Conservation (phyloP, 2,888 invertebrate species). For the Chrysodeixis includens region DNA sequence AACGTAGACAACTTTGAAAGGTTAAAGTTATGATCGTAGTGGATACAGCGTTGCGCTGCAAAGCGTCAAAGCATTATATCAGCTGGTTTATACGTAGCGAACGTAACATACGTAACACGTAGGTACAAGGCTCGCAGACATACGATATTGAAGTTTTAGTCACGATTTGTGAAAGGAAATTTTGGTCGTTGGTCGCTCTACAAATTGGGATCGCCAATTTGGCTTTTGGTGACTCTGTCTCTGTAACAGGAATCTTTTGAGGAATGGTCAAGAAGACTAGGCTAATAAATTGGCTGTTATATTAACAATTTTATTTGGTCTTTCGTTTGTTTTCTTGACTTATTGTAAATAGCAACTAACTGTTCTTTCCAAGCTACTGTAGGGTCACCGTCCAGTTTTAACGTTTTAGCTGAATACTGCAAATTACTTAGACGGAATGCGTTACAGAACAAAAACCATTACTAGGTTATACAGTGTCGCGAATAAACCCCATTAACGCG, state of each 20-base stretch:
- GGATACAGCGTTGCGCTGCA: constrained; percentile 6
- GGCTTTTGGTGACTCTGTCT: neutral
- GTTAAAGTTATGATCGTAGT: constrained; percentile 6
- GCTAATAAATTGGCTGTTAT: neutral
- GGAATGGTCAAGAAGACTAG: neutral
- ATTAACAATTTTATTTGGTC: neutral
- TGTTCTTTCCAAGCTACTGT: too few species aligned
- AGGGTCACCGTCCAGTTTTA: too few species aligned
- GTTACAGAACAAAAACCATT: too few species aligned
- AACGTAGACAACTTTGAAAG: neutral
- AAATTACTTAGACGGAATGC: too few species aligned
- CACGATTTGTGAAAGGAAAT: constrained; percentile 2
- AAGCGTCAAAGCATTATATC: constrained; percentile 15
- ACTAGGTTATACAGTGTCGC: too few species aligned
- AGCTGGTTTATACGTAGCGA: constrained; percentile 11
- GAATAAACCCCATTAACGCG: too few species aligned
- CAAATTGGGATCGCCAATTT: constrained; percentile 6
- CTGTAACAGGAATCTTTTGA: neutral
- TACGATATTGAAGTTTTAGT: constrained; percentile 7
- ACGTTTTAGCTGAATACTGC: too few species aligned
- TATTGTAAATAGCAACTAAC: too few species aligned
- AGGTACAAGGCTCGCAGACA: neutral
- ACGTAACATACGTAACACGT: too few species aligned
- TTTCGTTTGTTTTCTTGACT: too few species aligned
- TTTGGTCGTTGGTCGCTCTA: neutral